phyloP scores from a whole-genome alignment of 2,888 invertebrate genomes.

The Rutpela maculata region DNA sequence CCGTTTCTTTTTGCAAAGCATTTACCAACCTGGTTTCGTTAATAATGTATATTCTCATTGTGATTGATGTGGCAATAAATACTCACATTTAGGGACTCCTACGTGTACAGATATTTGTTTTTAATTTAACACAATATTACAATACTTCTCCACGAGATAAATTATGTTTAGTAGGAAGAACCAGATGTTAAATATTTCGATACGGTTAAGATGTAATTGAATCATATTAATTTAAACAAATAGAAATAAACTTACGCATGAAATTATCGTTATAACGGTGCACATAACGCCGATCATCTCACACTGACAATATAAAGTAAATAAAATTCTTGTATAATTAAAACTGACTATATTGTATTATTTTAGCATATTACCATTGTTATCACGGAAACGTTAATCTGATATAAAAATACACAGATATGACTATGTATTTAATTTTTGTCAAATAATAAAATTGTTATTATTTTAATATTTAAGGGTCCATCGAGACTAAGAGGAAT shows the following conservation, averaged over 20 bases:
- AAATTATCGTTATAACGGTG: neutral
- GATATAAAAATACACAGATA: neutral
- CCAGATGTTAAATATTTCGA: neutral
- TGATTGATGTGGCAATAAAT: conserved; percentile 23
- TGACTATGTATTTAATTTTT: neutral
- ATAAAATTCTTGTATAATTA: neutral
- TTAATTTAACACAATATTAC: conserved; percentile 7
- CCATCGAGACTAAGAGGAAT: no score
- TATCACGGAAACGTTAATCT: neutral
- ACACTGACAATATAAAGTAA: neutral
- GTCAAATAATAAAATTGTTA: neutral
- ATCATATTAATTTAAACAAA: neutral
- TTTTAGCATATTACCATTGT: conserved; percentile 1
- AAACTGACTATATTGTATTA: neutral
- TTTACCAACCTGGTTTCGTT: neutral
- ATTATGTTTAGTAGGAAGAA: neutral
- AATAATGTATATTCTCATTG: neutral
- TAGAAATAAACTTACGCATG: neutral
- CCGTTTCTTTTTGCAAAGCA: conserved; percentile 4
- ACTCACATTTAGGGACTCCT: neutral
- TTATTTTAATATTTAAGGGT: no score
- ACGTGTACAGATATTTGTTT: conserved; percentile 8
- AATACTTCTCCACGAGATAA: neutral
- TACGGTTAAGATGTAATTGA: neutral
- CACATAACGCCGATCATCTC: neutral